Conservation (phyloP, 2,888 invertebrate species). For the Smittia aterrima region DNA sequence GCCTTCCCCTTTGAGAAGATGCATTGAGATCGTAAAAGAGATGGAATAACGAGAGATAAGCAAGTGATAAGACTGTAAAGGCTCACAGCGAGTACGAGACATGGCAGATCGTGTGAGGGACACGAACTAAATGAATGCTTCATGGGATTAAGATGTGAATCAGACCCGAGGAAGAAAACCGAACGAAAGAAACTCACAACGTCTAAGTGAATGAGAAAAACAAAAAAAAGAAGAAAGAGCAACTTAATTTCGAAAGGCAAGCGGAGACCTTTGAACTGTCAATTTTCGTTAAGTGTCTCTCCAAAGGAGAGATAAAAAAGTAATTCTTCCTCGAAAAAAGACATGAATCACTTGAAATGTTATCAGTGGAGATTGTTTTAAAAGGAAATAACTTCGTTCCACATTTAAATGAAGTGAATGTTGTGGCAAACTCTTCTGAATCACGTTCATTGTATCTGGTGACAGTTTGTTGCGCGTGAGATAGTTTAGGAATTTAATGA, state of each 20-base stretch:
- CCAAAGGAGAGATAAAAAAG: background rate
- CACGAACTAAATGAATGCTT: background rate
- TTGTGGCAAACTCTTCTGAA: background rate
- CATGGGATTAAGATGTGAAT: slow-evolving; percentile 12
- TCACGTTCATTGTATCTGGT: slow-evolving; percentile 23
- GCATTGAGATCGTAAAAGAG: background rate
- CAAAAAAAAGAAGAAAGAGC: background rate
- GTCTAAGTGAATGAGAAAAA: slow-evolving; percentile 4
- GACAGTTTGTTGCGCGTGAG: slow-evolving; percentile 29
- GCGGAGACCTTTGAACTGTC: slow-evolving; percentile 39
- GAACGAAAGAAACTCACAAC: background rate
- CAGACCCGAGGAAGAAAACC: background rate
- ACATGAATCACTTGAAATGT: slow-evolving; percentile 29
- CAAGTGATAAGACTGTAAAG: slow-evolving; percentile 40
- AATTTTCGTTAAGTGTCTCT: slow-evolving; percentile 33
- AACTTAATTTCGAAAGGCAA: slow-evolving; percentile 6
- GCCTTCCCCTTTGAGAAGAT: background rate
- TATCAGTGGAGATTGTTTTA: slow-evolving; percentile 23
- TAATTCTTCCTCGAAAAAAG: background rate
- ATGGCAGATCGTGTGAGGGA: background rate
- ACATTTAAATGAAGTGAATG: background rate
- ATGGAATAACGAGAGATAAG: slow-evolving; percentile 20
- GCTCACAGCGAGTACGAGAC: background rate
- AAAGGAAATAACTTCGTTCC: background rate
- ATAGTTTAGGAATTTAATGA: slow-evolving; percentile 20